Evolutionary conservation across 2,113 vertebrate genomes (phyloP).

Genomic region (Nycticebus coucang): DNA sequence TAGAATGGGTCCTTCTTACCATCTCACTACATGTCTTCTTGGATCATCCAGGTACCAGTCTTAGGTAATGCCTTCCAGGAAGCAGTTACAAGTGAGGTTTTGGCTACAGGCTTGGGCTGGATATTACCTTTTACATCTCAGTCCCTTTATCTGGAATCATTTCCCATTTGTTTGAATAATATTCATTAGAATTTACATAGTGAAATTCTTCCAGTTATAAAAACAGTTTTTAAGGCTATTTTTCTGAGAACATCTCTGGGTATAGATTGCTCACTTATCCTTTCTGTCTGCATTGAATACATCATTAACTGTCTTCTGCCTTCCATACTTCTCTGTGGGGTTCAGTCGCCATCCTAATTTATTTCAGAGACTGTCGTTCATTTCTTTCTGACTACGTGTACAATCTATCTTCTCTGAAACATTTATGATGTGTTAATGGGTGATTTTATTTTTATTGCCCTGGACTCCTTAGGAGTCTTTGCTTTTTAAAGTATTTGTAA

Average conservation of each 20-base stretch:
- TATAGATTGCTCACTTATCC: neutral
- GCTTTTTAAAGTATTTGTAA: conserved; percentile 3
- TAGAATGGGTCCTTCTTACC: neutral
- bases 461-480: neutral
- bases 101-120: neutral
- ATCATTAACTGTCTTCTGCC: neutral
- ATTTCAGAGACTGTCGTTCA: neutral
- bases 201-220: neutral
- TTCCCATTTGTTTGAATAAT: conserved; percentile 6
- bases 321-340: neutral
- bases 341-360: neutral
- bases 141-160: neutral
- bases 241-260: neutral
- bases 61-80: neutral
- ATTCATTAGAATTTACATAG: conserved; percentile 26
- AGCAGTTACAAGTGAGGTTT: neutral
- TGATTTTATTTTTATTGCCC: conserved; percentile 28
- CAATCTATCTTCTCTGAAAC: neutral
- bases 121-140: neutral
- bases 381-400: neutral
- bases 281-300: neutral
- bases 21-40: neutral
- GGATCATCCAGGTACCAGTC: neutral
- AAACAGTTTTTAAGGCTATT: neutral
- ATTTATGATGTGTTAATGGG: neutral